phyloP scores from a whole-genome alignment of 2,888 invertebrate genomes.

The Notocelia uddmanniana region DNA sequence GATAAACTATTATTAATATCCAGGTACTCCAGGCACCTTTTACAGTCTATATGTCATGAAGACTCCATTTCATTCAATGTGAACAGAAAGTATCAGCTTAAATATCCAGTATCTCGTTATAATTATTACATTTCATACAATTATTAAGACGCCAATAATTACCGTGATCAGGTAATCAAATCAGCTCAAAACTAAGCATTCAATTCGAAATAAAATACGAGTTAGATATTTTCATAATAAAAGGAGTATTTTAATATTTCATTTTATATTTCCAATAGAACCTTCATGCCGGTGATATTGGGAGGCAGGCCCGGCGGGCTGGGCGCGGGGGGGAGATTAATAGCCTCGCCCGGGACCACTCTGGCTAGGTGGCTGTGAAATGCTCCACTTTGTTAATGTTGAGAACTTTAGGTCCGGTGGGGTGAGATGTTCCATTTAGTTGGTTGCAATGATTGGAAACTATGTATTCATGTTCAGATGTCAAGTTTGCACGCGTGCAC shows the following conservation, averaged over 20 bases:
- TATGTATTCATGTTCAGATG: neutral
- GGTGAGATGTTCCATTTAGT: slow-evolving; percentile 19
- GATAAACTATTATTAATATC: no score
- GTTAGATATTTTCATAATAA: no score
- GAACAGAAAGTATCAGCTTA: no score
- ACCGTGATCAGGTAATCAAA: no score
- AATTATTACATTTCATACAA: no score
- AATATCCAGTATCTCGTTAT: no score
- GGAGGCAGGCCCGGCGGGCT: slow-evolving; percentile 14
- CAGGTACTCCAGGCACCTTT: no score
- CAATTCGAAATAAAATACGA: no score
- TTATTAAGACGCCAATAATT: no score
- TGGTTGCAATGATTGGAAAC: neutral
- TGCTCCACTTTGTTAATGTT: slow-evolving; percentile 28
- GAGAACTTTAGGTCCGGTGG: neutral
- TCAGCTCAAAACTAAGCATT: neutral
- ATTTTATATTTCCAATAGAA: slow-evolving; percentile 33
- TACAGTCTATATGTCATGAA: no score
- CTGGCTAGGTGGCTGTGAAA: slow-evolving; percentile 38
- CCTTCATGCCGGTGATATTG: slow-evolving; percentile 25
- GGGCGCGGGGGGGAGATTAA: slow-evolving; percentile 44
- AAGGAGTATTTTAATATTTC: slow-evolving; percentile 6
- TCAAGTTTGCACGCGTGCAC: no score
- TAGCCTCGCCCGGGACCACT: slow-evolving; percentile 38
- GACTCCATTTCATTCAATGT: no score